A percentile compares a stretch with the other conserved stretches of the same genome.
Conservation (phyloP, 2,113 vertebrate genomes). For the Genyomyrus donnyi region DNA sequence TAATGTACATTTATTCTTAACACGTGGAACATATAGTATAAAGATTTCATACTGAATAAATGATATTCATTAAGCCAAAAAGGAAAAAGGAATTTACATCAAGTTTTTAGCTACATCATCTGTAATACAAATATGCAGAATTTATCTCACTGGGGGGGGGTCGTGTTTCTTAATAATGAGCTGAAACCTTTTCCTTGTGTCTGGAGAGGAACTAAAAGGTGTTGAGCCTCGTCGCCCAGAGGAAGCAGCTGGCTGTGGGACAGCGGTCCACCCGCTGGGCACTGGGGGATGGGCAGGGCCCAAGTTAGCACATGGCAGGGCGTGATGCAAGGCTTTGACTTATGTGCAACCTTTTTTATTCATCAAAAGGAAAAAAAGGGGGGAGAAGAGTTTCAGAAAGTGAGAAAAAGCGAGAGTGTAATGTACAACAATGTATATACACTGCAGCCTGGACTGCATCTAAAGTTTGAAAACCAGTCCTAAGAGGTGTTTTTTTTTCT, state of each 20-base stretch:
- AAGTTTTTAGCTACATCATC: slow-evolving; percentile 99
- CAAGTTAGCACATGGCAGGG: slow-evolving; percentile 52
- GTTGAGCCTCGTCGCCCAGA: slow-evolving; percentile 61
- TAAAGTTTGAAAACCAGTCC: slow-evolving; percentile 97
- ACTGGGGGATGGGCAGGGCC: slow-evolving; percentile 32
- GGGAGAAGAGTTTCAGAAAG: slow-evolving; percentile 66
- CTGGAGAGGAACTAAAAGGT: slow-evolving; percentile 78
- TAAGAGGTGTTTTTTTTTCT: slow-evolving; percentile 91
- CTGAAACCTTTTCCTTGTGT: slow-evolving; percentile 64
- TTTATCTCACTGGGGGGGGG: slow-evolving; percentile 92
- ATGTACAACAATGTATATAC: slow-evolving; percentile 98
- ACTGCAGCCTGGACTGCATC: slow-evolving; percentile 87
- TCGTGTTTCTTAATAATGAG: slow-evolving; percentile 68
- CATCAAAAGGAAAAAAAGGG: slow-evolving; percentile 41
- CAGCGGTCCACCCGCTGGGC: slow-evolving; percentile 43
- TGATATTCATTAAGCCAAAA: slow-evolving; percentile 99
- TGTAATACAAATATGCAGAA: slow-evolving; percentile 99
- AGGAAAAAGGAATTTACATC: slow-evolving; percentile 99
- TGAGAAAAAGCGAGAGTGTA: slow-evolving; percentile 68
- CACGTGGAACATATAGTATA: slow-evolving; percentile 99
- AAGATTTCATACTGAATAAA: slow-evolving; percentile 99
- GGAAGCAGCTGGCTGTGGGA: slow-evolving; percentile 72
- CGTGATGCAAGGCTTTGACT: slow-evolving; percentile 39
- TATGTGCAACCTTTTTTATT: slow-evolving; percentile 49
- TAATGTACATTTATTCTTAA: slow-evolving; percentile 99